These are phyloP conservation scores for Capromys pilorides DNA, from an alignment of 2,797 vertebrate species.

Conservation along the genomic window DNA sequence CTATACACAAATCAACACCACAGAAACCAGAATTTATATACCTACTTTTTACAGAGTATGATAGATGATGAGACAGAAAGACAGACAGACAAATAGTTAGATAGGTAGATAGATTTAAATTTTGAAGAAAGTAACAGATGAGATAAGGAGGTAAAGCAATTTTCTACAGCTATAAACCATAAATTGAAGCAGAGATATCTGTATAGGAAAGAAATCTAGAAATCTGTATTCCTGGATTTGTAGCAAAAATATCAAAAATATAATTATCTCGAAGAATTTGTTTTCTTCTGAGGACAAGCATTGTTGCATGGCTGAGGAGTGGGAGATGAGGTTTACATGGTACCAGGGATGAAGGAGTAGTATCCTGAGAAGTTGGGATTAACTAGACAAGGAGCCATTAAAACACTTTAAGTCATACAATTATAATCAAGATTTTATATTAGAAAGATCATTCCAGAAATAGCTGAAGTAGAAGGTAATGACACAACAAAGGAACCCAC, in stretches of 20 bases:
- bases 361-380: background rate
- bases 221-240: background rate
- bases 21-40: conserved; percentile 34
- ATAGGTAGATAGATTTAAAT: background rate
- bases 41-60: background rate
- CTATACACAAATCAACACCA: too few species aligned
- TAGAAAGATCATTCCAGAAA: background rate
- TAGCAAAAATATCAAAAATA: background rate
- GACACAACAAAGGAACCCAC: background rate
- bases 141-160: background rate
- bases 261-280: too few species aligned
- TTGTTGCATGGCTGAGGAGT: background rate
- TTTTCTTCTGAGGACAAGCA: background rate
- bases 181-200: background rate
- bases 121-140: background rate
- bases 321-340: background rate
- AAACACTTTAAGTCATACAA: background rate
- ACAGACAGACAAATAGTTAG: too few species aligned
- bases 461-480: background rate
- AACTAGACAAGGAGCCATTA: background rate
- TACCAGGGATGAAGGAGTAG: background rate
- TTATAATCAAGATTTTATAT: background rate
- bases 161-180: background rate
- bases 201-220: background rate
- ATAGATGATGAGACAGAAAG: background rate